phyloP scores from a whole-genome alignment of 1,140 invertebrate genomes.

The Drosophila eugracilis region DNA sequence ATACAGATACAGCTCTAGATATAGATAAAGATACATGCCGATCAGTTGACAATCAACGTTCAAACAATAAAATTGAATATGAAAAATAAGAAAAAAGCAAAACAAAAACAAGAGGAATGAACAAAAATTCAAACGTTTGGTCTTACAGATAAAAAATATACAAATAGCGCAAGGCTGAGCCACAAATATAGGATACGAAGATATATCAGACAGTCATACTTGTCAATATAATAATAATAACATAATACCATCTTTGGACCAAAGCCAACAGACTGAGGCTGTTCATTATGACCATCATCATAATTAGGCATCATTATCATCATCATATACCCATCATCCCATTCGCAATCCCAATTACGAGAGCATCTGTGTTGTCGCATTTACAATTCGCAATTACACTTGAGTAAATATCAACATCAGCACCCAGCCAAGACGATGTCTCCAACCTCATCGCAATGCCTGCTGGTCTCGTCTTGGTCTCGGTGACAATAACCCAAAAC shows the following conservation, averaged over 20 bases:
- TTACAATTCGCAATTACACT: slow-evolving; percentile 82
- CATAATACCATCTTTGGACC: slow-evolving; percentile 16
- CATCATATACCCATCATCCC: slow-evolving; percentile 1
- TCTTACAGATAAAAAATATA: slow-evolving; percentile 73
- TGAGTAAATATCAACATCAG: slow-evolving; percentile 79
- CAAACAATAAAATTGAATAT: slow-evolving; percentile 69
- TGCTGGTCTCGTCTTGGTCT: too few relatives aligned
- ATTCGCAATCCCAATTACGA: slow-evolving; percentile 73
- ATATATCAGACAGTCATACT: slow-evolving; percentile 12
- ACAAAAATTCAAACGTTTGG: slow-evolving; percentile 51
- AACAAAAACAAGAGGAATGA: slow-evolving; percentile 20
- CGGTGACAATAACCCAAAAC: slow-evolving; percentile 59
- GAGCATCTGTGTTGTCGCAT: slow-evolving; percentile 81
- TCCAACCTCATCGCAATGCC: slow-evolving; percentile 30
- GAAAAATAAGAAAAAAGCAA: slow-evolving; percentile 17
- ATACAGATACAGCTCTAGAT: slow-evolving; percentile 26
- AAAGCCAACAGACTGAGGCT: slow-evolving; percentile 12
- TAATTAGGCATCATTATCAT: background rate
- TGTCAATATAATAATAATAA: slow-evolving; percentile 1
- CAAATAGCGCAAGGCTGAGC: slow-evolving; percentile 59
- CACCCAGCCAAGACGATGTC: slow-evolving; percentile 44
- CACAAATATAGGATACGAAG: slow-evolving; percentile 29
- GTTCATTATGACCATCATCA: slow-evolving; percentile 4
- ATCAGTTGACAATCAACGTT: slow-evolving; percentile 80
- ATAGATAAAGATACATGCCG: slow-evolving; percentile 55